Base-by-base conservation (phyloP, 2,113 vertebrate species). In the Columba janthina region DNA sequence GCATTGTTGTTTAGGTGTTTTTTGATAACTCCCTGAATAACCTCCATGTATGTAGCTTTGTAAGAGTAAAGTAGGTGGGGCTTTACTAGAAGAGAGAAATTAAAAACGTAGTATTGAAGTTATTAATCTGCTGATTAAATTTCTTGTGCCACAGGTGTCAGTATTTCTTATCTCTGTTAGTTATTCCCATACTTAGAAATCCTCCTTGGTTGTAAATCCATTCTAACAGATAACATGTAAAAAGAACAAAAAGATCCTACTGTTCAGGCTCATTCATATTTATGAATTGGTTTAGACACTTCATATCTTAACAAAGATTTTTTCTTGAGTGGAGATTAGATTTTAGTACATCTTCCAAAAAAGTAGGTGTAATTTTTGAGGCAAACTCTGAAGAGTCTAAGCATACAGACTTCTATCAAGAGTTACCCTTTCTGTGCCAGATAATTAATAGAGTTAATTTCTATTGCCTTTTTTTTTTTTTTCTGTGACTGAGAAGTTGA, bases 181-280 rank as follows among this genome's bases (percentile, higher is more conserved):
- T 21, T 50, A 18, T 56, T 51, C 12, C 4, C 10, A 15, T 38
- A 75, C 16, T 64, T 74, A 46, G 22, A 85, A 89, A 69, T 34
- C 4, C 2, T 0, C 2, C 10, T 54, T 58, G 10, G 5, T 78
- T 48, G 58, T 54, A 31, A 82, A 71, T 1, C 2, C 6, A 21
- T 84, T 88, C 10, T 56, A 78, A 70, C 1, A 34, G 28, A 24
- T 46, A 72, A 2, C 12, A 61, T 8, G 2, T 3, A 60, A 84
- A 83, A 57, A 28, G 9, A 76, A 6, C 5, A n/a, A 19, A 65
- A 44, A 61, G 5, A 7, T 36, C 12, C 13, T 70, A 29, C 11
- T 29, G 2, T 42, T 83, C 20, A 54, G 44, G 7, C 12, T 86
- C 22, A 29, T 72, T 80, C 7, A 2, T 4, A 46, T 64, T 42